Evolutionary conservation across 2,113 vertebrate species (phyloP).

Genomic region (Oceanites oceanicus): DNA sequence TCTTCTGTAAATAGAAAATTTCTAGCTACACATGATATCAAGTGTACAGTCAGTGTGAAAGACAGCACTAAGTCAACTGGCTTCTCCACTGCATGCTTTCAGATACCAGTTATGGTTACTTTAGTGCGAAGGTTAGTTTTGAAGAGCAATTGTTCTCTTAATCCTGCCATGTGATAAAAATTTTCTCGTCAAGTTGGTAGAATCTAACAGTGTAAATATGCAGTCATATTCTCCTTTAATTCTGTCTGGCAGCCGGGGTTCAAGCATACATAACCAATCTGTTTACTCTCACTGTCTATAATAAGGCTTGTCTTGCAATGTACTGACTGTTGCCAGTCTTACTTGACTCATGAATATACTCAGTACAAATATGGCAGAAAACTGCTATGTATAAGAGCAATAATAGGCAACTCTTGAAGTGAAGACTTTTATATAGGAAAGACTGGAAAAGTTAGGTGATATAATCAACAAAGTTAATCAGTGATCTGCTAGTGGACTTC

Average conservation of each 20-base stretch:
- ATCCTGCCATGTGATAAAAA: not conserved
- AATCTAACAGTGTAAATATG: not conserved
- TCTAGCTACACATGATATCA: not conserved
- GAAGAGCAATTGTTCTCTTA: not conserved
- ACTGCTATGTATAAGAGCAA: not conserved
- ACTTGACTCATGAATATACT: not conserved
- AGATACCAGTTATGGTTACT: not conserved
- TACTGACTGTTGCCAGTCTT: not conserved
- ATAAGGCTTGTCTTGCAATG: not conserved
- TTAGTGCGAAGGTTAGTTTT: not conserved
- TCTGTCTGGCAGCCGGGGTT: constrained; percentile 7
- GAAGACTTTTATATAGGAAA: not conserved
- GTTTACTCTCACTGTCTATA: not conserved
- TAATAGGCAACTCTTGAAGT: not conserved
- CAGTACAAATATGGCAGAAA: not conserved
- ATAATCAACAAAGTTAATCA: not conserved
- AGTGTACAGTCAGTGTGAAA: not conserved
- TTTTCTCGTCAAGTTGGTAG: not conserved
- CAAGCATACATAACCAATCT: not conserved
- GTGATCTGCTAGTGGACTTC: not conserved
- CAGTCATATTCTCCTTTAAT: not conserved
- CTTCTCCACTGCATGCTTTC: not conserved
- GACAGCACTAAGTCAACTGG: not conserved
- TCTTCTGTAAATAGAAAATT: not conserved
- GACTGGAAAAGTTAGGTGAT: not conserved